phyloP scores from a whole-genome alignment of 2,113 vertebrate genomes.

The Orthochromis indermauri region DNA sequence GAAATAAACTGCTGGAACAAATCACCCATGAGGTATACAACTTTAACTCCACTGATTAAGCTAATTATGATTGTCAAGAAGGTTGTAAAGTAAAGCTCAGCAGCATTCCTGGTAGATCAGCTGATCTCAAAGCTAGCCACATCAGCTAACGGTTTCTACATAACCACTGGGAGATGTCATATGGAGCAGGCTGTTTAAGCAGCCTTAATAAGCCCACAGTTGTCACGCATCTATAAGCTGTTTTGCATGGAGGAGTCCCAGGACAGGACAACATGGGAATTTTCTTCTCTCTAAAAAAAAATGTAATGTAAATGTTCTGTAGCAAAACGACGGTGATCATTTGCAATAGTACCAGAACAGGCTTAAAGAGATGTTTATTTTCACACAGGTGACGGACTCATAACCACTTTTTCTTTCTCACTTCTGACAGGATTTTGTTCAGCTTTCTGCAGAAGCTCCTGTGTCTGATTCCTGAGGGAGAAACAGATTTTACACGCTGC shows the following conservation, averaged over 20 bases:
- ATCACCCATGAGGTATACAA: not conserved
- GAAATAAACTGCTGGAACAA: not conserved
- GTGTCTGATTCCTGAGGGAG: not conserved
- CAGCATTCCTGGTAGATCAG: not conserved
- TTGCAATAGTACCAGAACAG: not conserved
- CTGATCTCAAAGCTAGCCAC: not conserved
- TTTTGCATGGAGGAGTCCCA: not conserved
- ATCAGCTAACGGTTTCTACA: not conserved
- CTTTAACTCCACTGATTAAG: not conserved
- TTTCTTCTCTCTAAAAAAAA: not conserved
- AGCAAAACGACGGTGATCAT: not conserved
- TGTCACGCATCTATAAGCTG: not conserved
- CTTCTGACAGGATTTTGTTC: not conserved
- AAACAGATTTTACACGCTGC: not conserved
- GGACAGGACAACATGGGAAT: not conserved
- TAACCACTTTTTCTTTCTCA: not conserved
- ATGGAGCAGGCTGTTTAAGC: not conserved
- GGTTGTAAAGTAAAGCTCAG: not conserved
- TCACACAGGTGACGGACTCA: not conserved
- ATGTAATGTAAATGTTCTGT: not conserved
- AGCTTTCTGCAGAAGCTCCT: not conserved
- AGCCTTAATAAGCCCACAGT: not conserved
- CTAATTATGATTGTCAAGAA: not conserved
- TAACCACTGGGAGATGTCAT: not conserved
- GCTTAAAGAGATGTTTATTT: not conserved